These are phyloP conservation scores for Nephrotoma flavescens DNA, from an alignment of 2,888 invertebrate species.

Conservation along the genomic window DNA sequence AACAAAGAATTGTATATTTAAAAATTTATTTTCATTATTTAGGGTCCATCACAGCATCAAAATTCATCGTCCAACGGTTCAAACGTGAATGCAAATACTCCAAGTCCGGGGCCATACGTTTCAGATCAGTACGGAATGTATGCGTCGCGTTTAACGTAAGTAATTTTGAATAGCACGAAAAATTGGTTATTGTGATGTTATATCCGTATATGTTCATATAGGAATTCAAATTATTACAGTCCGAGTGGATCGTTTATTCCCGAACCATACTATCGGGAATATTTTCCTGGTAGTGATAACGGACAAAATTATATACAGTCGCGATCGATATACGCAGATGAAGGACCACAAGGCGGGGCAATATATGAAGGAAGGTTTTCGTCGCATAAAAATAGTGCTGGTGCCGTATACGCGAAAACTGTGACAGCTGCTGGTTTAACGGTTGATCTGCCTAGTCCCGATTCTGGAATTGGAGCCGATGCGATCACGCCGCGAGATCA, in stretches of 20 bases:
- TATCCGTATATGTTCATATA: background rate
- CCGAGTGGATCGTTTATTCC: constrained; percentile 38
- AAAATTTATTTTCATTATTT: background rate
- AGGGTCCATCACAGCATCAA: constrained; percentile 23
- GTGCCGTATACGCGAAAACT: constrained; percentile 30
- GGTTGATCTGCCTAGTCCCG: constrained; percentile 88
- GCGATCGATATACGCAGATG: constrained; percentile 26
- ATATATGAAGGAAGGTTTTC: constrained; percentile 30
- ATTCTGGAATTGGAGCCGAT: constrained; percentile 90
- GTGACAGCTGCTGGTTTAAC: constrained; percentile 68
- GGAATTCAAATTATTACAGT: constrained; percentile 7
- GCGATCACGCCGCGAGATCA: constrained; percentile 85
- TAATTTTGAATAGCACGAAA: background rate
- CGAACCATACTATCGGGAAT: constrained; percentile 63
- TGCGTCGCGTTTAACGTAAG: constrained; percentile 22
- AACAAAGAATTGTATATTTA: background rate
- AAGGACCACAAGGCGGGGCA: constrained; percentile 26
- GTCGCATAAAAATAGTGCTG: constrained; percentile 21
- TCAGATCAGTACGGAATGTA: constrained; percentile 33
- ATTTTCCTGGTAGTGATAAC: constrained; percentile 47
- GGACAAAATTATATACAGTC: constrained; percentile 29
- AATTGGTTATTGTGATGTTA: background rate
- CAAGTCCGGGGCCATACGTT: constrained; percentile 32
- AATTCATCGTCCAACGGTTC: constrained; percentile 20
- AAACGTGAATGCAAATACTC: constrained; percentile 29